Conservation (phyloP, 92 coral and sea anemone species). For the Meandrina meandrites region DNA sequence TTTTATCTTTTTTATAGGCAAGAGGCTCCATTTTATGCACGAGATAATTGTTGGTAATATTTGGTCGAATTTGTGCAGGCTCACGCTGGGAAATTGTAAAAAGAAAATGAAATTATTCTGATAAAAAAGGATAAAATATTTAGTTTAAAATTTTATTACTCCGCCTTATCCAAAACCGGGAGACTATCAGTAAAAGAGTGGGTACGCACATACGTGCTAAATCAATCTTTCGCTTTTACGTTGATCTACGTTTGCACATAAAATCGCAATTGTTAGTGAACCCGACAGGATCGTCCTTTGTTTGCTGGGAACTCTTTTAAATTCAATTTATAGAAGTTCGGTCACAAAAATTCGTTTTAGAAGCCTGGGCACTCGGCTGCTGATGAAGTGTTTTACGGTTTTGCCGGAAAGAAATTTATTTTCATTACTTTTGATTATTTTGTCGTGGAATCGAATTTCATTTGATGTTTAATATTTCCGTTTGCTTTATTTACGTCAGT, state of each 20-base stretch:
- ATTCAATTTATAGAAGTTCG: neutral
- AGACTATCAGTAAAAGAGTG: slow-evolving; percentile 12
- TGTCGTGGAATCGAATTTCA: slow-evolving; percentile 47
- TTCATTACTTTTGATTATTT: slow-evolving; percentile 48
- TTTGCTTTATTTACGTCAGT: slow-evolving; percentile 47
- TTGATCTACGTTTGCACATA: neutral
- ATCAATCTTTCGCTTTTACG: slow-evolving; percentile 19
- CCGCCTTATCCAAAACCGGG: slow-evolving; percentile 35
- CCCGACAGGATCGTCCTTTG: slow-evolving; percentile 18
- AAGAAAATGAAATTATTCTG: slow-evolving; percentile 62
- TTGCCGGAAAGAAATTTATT: slow-evolving; percentile 29
- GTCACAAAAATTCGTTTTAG: neutral
- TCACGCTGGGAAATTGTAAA: slow-evolving; percentile 50
- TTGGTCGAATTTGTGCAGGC: slow-evolving; percentile 54
- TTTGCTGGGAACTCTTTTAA: neutral
- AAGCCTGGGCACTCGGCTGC: neutral
- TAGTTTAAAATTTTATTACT: slow-evolving; percentile 39
- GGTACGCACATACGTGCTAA: neutral
- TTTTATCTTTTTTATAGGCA: neutral
- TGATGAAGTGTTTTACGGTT: slow-evolving; percentile 21
- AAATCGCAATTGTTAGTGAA: slow-evolving; percentile 25
- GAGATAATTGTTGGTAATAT: slow-evolving; percentile 46
- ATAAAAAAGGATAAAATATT: slow-evolving; percentile 50
- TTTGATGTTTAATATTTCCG: slow-evolving; percentile 33
- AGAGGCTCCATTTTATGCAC: slow-evolving; percentile 28